Conservation (phyloP, 2,888 invertebrate species). For the Psylliodes chrysocephalus region DNA sequence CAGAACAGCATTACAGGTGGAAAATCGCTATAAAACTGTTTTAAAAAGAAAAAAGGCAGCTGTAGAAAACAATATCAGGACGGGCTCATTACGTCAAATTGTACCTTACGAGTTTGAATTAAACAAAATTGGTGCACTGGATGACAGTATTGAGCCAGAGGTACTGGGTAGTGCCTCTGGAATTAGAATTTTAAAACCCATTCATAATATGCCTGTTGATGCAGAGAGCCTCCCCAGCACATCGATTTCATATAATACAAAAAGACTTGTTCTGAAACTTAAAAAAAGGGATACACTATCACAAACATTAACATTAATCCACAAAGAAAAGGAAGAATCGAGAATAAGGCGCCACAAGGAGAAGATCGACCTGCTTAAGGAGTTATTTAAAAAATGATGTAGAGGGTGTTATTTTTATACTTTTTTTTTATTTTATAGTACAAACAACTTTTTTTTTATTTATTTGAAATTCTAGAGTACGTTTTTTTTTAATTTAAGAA, state of each 20-base stretch:
- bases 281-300: background rate
- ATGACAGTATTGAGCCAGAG: constrained; percentile 13
- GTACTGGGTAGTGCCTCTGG: constrained; percentile 19
- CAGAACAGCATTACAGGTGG: constrained; percentile 1
- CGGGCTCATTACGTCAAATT: constrained; percentile 32
- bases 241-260: background rate
- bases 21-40: constrained; percentile 7
- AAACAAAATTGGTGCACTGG: constrained; percentile 57
- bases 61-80: background rate
- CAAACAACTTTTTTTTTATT: background rate
- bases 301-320: background rate
- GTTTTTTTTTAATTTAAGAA: too few relatives aligned
- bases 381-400: background rate
- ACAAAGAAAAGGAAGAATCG: constrained; percentile 3
- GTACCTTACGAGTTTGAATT: constrained; percentile 55
- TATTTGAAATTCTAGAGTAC: background rate
- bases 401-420: background rate
- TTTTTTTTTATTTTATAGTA: background rate
- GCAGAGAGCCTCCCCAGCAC: background rate
- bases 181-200: constrained; percentile 1
- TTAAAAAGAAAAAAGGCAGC: constrained; percentile 1
- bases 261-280: background rate
- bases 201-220: background rate
- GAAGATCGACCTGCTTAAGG: background rate
- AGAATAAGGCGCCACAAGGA: background rate